Conservation (phyloP, 2,888 invertebrate genomes). For the Trypoxylon attenuatum region DNA sequence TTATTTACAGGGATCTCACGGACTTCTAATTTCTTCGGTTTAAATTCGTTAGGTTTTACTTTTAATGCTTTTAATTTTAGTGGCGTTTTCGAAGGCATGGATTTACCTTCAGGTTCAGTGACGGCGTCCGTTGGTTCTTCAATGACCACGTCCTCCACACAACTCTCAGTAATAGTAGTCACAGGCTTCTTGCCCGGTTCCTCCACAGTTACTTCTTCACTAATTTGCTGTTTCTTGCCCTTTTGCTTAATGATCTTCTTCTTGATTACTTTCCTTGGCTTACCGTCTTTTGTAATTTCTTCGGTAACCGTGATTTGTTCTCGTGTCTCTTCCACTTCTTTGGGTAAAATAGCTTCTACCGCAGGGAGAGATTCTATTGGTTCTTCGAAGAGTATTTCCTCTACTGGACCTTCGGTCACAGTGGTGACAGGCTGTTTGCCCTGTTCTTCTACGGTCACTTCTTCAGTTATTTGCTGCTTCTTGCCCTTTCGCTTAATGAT, state of each 20-base stretch:
- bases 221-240: constrained; percentile 60
- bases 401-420: constrained; percentile 60
- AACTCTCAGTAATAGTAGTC: constrained; percentile 70
- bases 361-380: constrained; percentile 60
- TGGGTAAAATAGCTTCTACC: constrained; percentile 72
- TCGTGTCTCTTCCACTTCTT: constrained; percentile 52
- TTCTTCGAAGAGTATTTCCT: constrained; percentile 71
- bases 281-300: constrained; percentile 55
- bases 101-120: constrained; percentile 43
- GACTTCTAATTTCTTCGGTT: constrained; percentile 64
- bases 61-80: constrained; percentile 18
- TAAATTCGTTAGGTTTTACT: constrained; percentile 28
- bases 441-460: constrained; percentile 61
- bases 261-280: constrained; percentile 63
- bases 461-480: constrained; percentile 51
- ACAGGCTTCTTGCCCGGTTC: constrained; percentile 56
- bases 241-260: constrained; percentile 58
- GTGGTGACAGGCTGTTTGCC: constrained; percentile 48
- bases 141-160: constrained; percentile 64
- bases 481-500: constrained; percentile 45
- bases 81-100: constrained; percentile 65
- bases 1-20: constrained; percentile 41
- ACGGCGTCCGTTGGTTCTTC: constrained; percentile 48
- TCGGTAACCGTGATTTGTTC: constrained; percentile 53
- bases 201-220: constrained; percentile 58